Base-by-base conservation (phyloP, 1,140 invertebrate species). In the Wasmannia auropunctata region DNA sequence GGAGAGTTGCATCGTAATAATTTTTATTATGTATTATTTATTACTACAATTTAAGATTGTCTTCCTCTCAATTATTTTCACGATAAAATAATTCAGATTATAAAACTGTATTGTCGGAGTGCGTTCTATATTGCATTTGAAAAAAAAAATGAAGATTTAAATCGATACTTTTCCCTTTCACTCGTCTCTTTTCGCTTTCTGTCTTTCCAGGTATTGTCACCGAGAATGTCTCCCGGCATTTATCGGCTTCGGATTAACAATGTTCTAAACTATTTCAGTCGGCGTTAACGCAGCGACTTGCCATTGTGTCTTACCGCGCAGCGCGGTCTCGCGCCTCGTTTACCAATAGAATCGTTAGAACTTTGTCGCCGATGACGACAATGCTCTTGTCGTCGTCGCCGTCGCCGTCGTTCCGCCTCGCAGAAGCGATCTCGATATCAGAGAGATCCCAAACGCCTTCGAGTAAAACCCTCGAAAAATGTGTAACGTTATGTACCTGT, bases 221-320 rank as follows among this genome's bases (percentile, higher is more conserved):
- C 16, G 63, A 63, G 25, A 86, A 87, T 83, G 83, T 83, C 70
- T 87, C 46, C 22, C 51, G 25, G 56, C 56, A 25, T 90, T 86
- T 90, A 89, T 90, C 69, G 60, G 60, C 46, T 75, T 76, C n/a
- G 86, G 86, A 88, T 92, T 91, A 90, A 88, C 86, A 90, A 90
- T 90, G 76, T 90, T 90, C 86, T 62, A 80, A 90, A 88, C 87
- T 89, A 91, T 92, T 91, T 87, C 49, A 87, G 51, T 51, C 75
- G 60, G 74, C 22, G 58, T 80, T n/a, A 75, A 86, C 46, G 43
- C 60, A 69, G 51, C 74, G 62, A 85, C 74, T 81, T 89, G 54
- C 83, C 60, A 91, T 90, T 88, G 88, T 90, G 79, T 90, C 63
- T 88, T 85, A 62, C 85, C 65, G 37, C 56, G 65, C 60, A 80